A percentile compares a stretch with the other conserved stretches of the same genome.
phyloP scores from a whole-genome alignment of 2,888 invertebrate species.

The Emmelina monodactyla region DNA sequence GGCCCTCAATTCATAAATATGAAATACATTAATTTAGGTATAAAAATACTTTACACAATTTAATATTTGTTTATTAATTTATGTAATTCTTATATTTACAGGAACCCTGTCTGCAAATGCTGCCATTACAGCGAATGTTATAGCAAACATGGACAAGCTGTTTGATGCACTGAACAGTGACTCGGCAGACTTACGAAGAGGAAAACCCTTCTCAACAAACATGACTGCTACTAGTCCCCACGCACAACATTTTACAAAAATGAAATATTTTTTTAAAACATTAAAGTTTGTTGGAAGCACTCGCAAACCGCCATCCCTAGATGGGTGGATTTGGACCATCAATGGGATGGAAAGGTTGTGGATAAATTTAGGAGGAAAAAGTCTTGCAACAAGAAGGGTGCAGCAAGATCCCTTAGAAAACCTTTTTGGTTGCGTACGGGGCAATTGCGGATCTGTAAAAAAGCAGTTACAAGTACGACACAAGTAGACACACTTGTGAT shows the following conservation, averaged over 20 bases:
- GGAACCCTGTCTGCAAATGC: conserved; percentile 4
- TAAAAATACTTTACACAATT: too few species aligned
- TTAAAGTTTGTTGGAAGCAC: conserved; percentile 9
- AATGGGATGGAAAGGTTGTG: conserved; percentile 11
- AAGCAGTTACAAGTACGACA: too few species aligned
- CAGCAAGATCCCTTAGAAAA: conserved; percentile 16
- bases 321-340: conserved; percentile 13
- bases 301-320: conserved; percentile 11
- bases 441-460: conserved; percentile 16
- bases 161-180: conserved; percentile 9
- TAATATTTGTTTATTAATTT: too few species aligned
- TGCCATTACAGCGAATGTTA: conserved; percentile 3
- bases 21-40: too few species aligned
- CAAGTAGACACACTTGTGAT: too few species aligned
- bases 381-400: conserved; percentile 12
- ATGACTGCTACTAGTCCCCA: neutral
- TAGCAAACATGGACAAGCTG: conserved; percentile 7
- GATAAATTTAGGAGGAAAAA: conserved; percentile 6
- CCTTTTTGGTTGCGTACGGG: conserved; percentile 12
- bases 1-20: too few species aligned
- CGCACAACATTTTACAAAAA: conserved; percentile 2
- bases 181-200: conserved; percentile 1
- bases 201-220: conserved; percentile 7
- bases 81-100: conserved; percentile 3
- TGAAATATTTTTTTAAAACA: conserved; percentile 8